phyloP scores from a whole-genome alignment of 1,140 invertebrate species.

The Bombus superbus region DNA sequence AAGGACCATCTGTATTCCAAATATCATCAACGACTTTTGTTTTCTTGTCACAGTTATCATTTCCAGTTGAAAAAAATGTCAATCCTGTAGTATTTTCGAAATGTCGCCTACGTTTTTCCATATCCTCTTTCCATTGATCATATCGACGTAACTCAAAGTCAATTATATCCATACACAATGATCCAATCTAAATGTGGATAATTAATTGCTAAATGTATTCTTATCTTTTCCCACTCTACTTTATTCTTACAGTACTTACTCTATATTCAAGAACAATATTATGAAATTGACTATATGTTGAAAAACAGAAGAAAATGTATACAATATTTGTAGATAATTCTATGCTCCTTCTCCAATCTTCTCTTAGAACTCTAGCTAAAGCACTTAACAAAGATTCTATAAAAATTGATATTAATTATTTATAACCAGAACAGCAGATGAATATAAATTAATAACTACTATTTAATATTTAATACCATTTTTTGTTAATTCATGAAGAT shows the following conservation, averaged over 20 bases:
- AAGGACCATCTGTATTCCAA: conserved; percentile 76
- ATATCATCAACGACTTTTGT: conserved; percentile 78
- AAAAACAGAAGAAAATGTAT: conserved; percentile 98
- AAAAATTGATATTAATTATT: conserved; percentile 34
- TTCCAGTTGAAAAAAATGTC: conserved; percentile 73
- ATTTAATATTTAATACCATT: conserved; percentile 87
- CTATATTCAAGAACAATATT: conserved; percentile 95
- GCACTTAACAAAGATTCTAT: conserved; percentile 98
- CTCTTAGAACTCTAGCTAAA: conserved; percentile 95
- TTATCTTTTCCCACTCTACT: conserved; percentile 7
- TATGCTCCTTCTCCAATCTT: conserved; percentile 98
- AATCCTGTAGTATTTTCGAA: conserved; percentile 80
- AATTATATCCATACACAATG: conserved; percentile 97
- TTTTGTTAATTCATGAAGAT: conserved; percentile 95
- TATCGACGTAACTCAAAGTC: conserved; percentile 96
- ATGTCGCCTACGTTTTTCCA: conserved; percentile 85
- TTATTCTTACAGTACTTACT: conserved; percentile 80
- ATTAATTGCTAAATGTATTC: conserved; percentile 23
- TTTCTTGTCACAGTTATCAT: conserved; percentile 77
- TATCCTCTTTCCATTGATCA: conserved; percentile 96
- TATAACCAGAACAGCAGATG: neutral
- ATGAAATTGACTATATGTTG: conserved; percentile 98
- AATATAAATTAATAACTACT: neutral
- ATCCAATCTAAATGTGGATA: conserved; percentile 90
- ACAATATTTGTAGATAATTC: conserved; percentile 98